Percentiles rank a stretch among this genome's conserved stretches.
Evolutionary conservation across 2,797 vertebrate genomes (phyloP).

Genomic region (Eutrigla gurnardus): DNA sequence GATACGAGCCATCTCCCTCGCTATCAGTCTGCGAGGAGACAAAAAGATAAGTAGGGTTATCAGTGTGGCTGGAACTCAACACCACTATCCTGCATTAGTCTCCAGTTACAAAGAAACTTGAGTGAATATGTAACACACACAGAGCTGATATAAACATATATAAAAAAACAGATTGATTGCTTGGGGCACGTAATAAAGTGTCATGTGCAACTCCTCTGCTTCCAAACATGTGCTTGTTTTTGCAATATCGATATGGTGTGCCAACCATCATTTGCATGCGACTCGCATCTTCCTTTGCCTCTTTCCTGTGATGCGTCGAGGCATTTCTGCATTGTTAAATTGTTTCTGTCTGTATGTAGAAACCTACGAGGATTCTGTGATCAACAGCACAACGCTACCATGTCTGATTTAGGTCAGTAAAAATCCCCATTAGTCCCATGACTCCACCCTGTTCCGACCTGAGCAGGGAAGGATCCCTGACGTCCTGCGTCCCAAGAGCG

Average conservation of each 20-base stretch:
- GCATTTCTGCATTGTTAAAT: neutral
- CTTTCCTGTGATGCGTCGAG: fast-evolving
- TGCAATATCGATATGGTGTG: neutral
- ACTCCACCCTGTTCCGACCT: slow-evolving; percentile 77
- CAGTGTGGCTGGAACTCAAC: neutral
- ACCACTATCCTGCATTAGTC: neutral
- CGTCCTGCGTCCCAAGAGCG: slow-evolving; percentile 91
- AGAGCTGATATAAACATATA: neutral
- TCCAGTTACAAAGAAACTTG: neutral
- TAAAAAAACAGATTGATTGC: neutral
- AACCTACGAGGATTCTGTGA: neutral
- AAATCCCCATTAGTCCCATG: neutral
- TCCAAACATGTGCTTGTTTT: neutral
- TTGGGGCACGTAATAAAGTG: neutral
- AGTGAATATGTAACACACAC: neutral
- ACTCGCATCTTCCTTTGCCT: slow-evolving; percentile 21
- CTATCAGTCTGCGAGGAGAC: slow-evolving; percentile 86
- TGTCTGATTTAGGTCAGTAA: neutral
- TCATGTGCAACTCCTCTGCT: neutral
- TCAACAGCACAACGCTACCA: neutral
- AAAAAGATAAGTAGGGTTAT: neutral
- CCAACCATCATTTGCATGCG: slow-evolving; percentile 14
- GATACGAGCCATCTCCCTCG: slow-evolving; percentile 94
- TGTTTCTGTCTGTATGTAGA: neutral
- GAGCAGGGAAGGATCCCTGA: slow-evolving; percentile 89